phyloP scores from a whole-genome alignment of 2,888 invertebrate genomes.

The Sphaerophoria rueppellii region DNA sequence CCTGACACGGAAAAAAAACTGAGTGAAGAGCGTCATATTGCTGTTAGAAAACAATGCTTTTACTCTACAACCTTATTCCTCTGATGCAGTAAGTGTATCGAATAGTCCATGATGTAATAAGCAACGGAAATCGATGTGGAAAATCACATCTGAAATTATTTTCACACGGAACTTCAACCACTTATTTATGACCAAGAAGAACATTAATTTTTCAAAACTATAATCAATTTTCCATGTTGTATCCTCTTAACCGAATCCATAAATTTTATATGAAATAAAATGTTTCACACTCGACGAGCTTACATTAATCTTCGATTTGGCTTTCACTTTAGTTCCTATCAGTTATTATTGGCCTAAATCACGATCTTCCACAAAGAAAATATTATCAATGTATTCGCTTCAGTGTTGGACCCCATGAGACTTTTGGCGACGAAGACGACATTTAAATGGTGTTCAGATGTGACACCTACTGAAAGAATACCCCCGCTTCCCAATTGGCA shows the following conservation, averaged over 20 bases:
- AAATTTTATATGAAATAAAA: constrained; percentile 14
- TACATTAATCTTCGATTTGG: constrained; percentile 58
- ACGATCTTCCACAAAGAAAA: constrained; percentile 35
- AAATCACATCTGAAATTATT: neutral
- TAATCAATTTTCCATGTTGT: neutral
- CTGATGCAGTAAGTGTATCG: too few species aligned
- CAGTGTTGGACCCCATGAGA: constrained; percentile 2
- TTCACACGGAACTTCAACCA: neutral
- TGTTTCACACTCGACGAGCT: constrained; percentile 19
- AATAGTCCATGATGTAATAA: too few species aligned
- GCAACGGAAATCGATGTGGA: too few species aligned
- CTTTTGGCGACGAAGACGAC: constrained; percentile 17
- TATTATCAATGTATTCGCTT: neutral
- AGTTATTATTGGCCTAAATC: constrained; percentile 59
- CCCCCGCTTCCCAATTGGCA: constrained; percentile 52
- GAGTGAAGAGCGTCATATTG: too few species aligned
- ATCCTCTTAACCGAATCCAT: neutral
- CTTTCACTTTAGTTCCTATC: constrained; percentile 68
- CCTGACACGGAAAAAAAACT: too few species aligned
- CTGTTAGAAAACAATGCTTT: too few species aligned
- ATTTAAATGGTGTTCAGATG: constrained; percentile 65
- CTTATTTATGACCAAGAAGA: neutral
- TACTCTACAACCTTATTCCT: too few species aligned
- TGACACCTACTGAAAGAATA: constrained; percentile 54
- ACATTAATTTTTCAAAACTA: neutral